Evolutionary conservation across 2,113 vertebrate genomes (phyloP).

Genomic region (Neotoma lepida): DNA sequence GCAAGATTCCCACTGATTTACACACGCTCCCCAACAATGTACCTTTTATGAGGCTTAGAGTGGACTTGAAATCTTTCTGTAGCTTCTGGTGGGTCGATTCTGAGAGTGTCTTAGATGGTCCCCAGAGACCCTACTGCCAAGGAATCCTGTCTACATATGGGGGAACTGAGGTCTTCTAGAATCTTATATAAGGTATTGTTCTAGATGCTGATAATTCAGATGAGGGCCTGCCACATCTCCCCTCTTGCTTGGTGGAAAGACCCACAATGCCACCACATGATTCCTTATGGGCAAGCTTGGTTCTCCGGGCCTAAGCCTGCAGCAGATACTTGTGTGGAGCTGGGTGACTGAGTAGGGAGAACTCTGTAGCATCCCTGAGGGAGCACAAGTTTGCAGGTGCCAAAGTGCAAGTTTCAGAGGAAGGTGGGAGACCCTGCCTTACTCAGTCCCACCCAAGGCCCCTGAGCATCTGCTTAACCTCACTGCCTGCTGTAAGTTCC

Average conservation of each 20-base stretch:
- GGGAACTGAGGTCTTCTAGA: neutral
- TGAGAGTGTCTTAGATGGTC: neutral
- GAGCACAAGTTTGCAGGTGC: neutral
- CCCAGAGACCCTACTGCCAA: neutral
- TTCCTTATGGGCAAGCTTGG: rapidly evolving
- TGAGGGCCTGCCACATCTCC: no score
- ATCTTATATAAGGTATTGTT: neutral
- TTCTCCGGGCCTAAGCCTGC: rapidly evolving
- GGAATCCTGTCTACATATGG: no score
- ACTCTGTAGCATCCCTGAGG: neutral
- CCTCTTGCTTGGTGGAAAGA: neutral
- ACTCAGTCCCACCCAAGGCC: rapidly evolving
- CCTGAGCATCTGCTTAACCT: neutral
- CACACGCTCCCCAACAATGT: neutral
- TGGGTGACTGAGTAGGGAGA: rapidly evolving
- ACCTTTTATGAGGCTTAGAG: neutral
- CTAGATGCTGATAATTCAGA: neutral
- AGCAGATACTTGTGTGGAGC: neutral
- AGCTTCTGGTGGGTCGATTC: neutral
- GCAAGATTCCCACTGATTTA: neutral
- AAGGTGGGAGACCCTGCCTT: neutral
- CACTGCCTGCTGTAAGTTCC: rapidly evolving
- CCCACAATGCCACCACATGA: rapidly evolving
- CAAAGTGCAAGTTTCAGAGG: no score
- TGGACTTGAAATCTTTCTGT: rapidly evolving